Base-by-base conservation (phyloP, 2,113 vertebrate genomes). In the Argyrosomus japonicus region DNA sequence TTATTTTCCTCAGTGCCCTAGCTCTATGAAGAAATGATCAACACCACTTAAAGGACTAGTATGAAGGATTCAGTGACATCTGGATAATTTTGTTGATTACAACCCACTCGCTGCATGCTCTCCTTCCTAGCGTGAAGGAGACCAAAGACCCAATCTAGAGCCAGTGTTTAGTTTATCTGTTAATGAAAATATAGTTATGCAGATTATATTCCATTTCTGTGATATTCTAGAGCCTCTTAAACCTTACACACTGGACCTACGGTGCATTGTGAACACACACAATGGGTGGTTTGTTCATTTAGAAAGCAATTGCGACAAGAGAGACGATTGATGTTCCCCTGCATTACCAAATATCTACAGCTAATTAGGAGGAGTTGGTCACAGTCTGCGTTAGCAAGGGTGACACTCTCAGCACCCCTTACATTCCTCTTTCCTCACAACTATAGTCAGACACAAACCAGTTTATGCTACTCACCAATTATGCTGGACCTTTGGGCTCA, bases 361-460 rank as follows among this genome's bases (percentile, higher is more conserved):
- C 53, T 64, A 73, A 84, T 73, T 76, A 58, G n/a, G 23, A 77
- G 21, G 15, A 79, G 47, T 15, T 72, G 6, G 53, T 75, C 19
- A 4, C 43, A 32, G 61, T 60, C 27, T 45, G 45, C 1, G 4
- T 15, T 56, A 61, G 23, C 5, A 7, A 18, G 4, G 47, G 23
- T 15, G 25, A 68, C 54, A n/a, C 70, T 45, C 47, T 54, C 54
- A 29, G 56, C 67, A 17, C n/a, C 11, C 6, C 25, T 76, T 51
- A 53, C 45, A 60, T 2, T 69, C 48, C 29, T 11, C 57, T 53
- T 19, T 68, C 25, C 17, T 50, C 3, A 48, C 47, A 15, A 48
- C 17, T 50, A 14, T 21, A 18, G 19, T 40, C 36, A 29, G 27
- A 65, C 82, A 61, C 82, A 6, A 54, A 75, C 7, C 23, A 3